A percentile compares a stretch with the other conserved stretches of the same genome.
phyloP scores from a whole-genome alignment of 1,140 invertebrate species.

The Physella acuta region DNA sequence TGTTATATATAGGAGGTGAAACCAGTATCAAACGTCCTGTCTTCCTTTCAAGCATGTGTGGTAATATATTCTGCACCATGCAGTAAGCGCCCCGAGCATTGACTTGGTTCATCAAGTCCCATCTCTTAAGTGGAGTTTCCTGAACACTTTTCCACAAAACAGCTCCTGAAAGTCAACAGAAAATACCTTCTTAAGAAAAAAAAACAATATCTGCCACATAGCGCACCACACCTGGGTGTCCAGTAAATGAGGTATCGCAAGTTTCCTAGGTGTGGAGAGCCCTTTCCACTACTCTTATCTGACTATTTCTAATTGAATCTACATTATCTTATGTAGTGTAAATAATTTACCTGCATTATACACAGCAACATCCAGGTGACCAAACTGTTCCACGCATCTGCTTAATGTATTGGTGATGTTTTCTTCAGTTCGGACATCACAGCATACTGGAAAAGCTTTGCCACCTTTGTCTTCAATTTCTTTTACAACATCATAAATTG shows the following conservation, averaged over 20 bases:
- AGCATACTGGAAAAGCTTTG: constrained; percentile 35
- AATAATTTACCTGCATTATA: constrained; percentile 39
- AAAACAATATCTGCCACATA: too few relatives aligned
- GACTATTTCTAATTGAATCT: too few relatives aligned
- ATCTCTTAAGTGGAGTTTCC: constrained; percentile 40
- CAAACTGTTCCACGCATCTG: constrained; percentile 36
- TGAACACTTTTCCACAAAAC: constrained; percentile 43
- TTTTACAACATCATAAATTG: constrained; percentile 35
- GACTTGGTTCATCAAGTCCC: constrained; percentile 45
- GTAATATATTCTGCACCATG: constrained; percentile 40
- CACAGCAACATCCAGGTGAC: constrained; percentile 40
- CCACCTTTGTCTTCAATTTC: constrained; percentile 39
- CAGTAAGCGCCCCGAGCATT: constrained; percentile 45
- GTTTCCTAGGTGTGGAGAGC: too few relatives aligned
- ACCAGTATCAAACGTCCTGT: constrained; percentile 41
- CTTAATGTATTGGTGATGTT: constrained; percentile 35
- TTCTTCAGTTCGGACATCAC: constrained; percentile 37
- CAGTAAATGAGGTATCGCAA: too few relatives aligned
- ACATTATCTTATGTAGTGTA: too few relatives aligned
- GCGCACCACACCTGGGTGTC: too few relatives aligned
- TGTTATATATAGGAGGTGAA: constrained; percentile 47
- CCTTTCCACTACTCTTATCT: too few relatives aligned
- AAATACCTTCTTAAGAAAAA: too few relatives aligned
- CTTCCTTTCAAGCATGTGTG: constrained; percentile 39
- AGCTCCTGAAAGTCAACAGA: constrained; percentile 36